A percentile compares a stretch with the other conserved stretches of the same genome.
Evolutionary conservation across 2,797 vertebrate species (phyloP).

Genomic region (Rhinoraja longicauda): DNA sequence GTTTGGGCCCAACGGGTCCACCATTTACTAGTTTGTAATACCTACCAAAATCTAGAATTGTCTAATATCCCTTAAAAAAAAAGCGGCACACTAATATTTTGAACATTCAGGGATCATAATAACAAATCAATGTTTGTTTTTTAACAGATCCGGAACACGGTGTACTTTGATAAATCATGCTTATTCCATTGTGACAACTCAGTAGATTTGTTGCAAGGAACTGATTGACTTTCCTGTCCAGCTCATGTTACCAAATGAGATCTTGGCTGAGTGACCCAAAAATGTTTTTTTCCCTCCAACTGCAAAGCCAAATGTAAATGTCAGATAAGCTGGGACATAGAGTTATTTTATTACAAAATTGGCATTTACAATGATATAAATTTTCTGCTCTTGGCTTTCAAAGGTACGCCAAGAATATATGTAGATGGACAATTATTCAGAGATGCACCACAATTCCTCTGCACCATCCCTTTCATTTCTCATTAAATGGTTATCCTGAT

Average conservation of each 20-base stretch:
- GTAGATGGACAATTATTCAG: background rate
- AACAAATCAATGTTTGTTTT: background rate
- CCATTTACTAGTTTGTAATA: too few species aligned
- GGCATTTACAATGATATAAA: background rate
- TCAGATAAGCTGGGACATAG: background rate
- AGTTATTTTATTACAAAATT: background rate
- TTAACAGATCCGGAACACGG: background rate
- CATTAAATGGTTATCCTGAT: background rate
- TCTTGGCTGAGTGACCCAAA: background rate
- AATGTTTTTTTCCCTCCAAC: background rate
- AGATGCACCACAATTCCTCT: background rate
- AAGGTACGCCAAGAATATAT: background rate
- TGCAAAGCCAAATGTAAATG: background rate
- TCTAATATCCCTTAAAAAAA: background rate
- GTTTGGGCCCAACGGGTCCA: too few species aligned
- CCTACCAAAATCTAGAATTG: background rate
- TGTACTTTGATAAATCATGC: background rate
- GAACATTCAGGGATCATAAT: background rate
- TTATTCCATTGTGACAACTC: background rate
- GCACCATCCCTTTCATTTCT: background rate
- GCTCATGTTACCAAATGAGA: slow-evolving; percentile 10
- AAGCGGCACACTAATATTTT: background rate
- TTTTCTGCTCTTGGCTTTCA: background rate
- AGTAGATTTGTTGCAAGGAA: background rate
- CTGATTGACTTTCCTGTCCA: background rate